A percentile compares a stretch with the other conserved stretches of the same genome.
Conservation (phyloP, 2,797 vertebrate species). For the Poecilia picta region DNA sequence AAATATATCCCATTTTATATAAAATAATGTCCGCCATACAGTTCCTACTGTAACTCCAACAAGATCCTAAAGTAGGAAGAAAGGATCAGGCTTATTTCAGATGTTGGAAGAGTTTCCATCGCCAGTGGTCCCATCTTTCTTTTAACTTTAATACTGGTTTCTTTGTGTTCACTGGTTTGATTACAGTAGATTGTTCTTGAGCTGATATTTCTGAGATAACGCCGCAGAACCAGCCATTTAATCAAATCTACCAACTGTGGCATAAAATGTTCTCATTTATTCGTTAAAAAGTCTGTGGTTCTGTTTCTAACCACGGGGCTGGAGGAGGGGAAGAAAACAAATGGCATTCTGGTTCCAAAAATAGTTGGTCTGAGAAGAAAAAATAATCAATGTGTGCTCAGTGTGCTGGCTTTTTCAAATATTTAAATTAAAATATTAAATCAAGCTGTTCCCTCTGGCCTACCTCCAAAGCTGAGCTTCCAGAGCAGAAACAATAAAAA, state of each 20-base stretch:
- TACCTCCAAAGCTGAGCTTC: slow-evolving; percentile 5
- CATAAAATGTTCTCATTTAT: slow-evolving; percentile 7
- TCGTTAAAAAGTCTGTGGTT: slow-evolving; percentile 2
- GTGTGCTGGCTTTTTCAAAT: slow-evolving; percentile 10
- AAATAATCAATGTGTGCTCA: slow-evolving; percentile 9
- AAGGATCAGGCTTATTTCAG: neutral
- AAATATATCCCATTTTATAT: neutral
- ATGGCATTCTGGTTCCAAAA: slow-evolving; percentile 20
- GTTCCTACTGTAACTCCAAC: neutral
- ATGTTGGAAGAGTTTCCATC: slow-evolving; percentile 33
- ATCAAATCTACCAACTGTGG: slow-evolving; percentile 2
- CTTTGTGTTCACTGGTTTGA: neutral
- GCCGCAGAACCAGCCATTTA: neutral
- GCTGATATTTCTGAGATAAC: neutral
- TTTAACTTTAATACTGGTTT: slow-evolving; percentile 25
- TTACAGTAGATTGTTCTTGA: neutral
- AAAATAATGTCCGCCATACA: neutral
- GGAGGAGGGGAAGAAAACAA: slow-evolving; percentile 16
- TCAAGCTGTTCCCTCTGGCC: slow-evolving; percentile 20
- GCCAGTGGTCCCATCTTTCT: slow-evolving; percentile 38
- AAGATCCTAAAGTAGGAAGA: neutral
- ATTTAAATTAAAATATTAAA: slow-evolving; percentile 25
- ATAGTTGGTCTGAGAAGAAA: slow-evolving; percentile 15
- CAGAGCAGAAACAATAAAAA: slow-evolving; percentile 14
- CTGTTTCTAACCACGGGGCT: slow-evolving; percentile 5